These are phyloP conservation scores for Carollia perspicillata DNA, from an alignment of 2,113 vertebrate species.

Conservation along the genomic window DNA sequence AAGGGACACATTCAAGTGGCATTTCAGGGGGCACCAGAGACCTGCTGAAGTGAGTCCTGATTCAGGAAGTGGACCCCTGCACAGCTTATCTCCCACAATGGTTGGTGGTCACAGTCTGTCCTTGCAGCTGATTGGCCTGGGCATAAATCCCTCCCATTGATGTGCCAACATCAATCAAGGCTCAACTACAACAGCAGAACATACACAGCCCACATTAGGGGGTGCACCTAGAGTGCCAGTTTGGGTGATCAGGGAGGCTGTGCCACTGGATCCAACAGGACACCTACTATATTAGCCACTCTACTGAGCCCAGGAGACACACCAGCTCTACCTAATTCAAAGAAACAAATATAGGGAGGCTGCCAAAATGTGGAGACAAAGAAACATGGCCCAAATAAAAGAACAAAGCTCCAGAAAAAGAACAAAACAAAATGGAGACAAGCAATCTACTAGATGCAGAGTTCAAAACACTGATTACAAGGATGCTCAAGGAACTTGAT, in stretches of 20 bases:
- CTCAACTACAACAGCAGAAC: neutral
- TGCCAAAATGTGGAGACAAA: neutral
- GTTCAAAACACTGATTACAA: neutral
- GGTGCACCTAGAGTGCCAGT: neutral
- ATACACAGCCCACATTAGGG: neutral
- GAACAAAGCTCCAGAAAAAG: neutral
- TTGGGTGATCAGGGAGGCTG: neutral
- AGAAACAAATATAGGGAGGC: neutral
- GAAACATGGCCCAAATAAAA: neutral
- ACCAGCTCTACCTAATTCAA: neutral
- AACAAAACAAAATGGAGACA: neutral
- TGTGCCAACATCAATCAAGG: neutral
- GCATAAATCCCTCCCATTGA: no score
- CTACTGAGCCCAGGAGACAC: neutral
- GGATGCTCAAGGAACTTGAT: neutral
- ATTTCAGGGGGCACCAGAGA: neutral
- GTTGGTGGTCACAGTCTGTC: neutral
- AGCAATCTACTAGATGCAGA: neutral
- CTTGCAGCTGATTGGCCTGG: neutral
- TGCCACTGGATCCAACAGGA: neutral
- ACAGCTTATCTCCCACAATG: neutral
- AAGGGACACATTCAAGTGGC: neutral
- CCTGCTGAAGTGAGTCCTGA: neutral
- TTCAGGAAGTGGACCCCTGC: neutral
- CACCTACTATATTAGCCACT: neutral